A percentile compares a stretch with the other conserved stretches of the same genome.
Conservation (phyloP, 2,113 vertebrate genomes). For the Melierax canorus region DNA sequence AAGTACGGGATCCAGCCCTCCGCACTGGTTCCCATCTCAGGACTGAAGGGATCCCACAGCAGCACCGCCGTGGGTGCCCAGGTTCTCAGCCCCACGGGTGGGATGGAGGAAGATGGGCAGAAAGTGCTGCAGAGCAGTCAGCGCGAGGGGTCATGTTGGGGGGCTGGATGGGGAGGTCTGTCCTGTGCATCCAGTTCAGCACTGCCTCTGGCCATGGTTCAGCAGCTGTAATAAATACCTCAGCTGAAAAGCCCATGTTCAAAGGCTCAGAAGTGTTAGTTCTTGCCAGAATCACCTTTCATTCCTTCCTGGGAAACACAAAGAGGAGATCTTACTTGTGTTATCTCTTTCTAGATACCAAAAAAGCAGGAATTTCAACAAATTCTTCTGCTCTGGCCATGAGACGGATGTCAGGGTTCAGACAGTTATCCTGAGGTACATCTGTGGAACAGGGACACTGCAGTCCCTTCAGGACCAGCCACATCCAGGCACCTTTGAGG, state of each 20-base stretch:
- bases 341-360: not conserved
- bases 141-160: not conserved
- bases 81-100: not conserved
- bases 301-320: not conserved
- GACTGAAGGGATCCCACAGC: too few relatives aligned
- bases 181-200: not conserved
- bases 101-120: not conserved
- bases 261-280: not conserved
- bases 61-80: not conserved
- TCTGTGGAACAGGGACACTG: not conserved
- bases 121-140: not conserved
- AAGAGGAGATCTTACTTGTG: not conserved
- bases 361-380: not conserved
- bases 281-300: not conserved
- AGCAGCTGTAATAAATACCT: not conserved
- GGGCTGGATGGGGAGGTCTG: not conserved
- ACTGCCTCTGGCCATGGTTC: not conserved
- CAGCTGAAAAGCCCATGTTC: fast-evolving
- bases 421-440: not conserved
- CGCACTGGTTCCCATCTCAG: not conserved
- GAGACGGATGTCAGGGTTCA: not conserved
- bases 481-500: not conserved
- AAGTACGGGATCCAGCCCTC: not conserved
- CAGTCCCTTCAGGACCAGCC: not conserved
- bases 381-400: not conserved